Evolutionary conservation across 2,113 vertebrate species (phyloP).

Genomic region (Oncorhynchus kisutch): DNA sequence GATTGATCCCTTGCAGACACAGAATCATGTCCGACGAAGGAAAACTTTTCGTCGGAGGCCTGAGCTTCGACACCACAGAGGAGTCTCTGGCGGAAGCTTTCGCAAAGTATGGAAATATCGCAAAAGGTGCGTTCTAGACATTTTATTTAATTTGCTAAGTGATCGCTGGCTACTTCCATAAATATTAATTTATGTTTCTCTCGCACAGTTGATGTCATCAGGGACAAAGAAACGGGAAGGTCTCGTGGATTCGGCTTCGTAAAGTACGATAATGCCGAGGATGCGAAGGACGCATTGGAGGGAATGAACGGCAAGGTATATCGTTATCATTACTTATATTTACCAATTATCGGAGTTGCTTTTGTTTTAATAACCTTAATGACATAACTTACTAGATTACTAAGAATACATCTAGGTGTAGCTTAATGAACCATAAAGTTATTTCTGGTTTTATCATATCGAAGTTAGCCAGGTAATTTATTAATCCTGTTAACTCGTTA

Average conservation of each 20-base stretch:
- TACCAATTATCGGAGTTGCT: not conserved
- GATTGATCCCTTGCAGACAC: not conserved
- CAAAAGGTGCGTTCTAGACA: slow-evolving; percentile 78
- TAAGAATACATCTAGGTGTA: too few relatives aligned
- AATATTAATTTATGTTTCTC: too few relatives aligned
- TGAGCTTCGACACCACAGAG: slow-evolving; percentile 94
- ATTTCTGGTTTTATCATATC: too few relatives aligned
- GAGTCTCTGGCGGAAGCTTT: slow-evolving; percentile 90
- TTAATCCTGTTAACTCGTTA: too few relatives aligned
- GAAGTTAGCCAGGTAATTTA: too few relatives aligned
- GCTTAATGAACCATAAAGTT: too few relatives aligned
- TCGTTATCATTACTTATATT: too few relatives aligned
- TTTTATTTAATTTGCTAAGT: not conserved
- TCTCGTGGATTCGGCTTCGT: slow-evolving; percentile 97
- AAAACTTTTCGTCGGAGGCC: slow-evolving; percentile 92
- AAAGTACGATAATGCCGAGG: slow-evolving; percentile 92
- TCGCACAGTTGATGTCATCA: slow-evolving; percentile 87
- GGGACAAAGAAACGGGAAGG: slow-evolving; percentile 91
- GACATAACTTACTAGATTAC: too few relatives aligned
- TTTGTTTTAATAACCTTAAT: too few relatives aligned
- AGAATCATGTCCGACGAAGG: slow-evolving; percentile 90
- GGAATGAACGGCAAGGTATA: slow-evolving; percentile 96
- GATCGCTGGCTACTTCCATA: not conserved
- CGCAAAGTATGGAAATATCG: slow-evolving; percentile 90
- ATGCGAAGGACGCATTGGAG: slow-evolving; percentile 93